Evolutionary conservation across 64 coral and sea anemone genomes (phyloP), one percentile per base, ranked within the genome.

Genomic region (Stichodactyla mertensii): DNA sequence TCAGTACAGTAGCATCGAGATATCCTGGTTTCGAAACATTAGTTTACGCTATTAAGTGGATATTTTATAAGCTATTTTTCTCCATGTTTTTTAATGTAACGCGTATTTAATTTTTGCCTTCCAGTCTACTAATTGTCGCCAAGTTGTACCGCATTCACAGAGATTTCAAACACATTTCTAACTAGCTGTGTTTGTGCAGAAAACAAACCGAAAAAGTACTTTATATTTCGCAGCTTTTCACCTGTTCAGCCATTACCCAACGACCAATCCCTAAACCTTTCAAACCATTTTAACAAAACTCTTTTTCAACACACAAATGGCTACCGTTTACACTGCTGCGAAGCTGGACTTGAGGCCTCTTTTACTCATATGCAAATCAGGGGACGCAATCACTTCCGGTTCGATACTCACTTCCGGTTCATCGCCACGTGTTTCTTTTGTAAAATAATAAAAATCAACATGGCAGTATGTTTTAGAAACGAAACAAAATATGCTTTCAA

Each of bases 231-330:
- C 22, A 31, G 69, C 24, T 74, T 74, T 71, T 74, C 69, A 74
- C 69, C 69, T 74, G 69, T 13, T 74, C 24, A 10, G 69, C 69
- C 69, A 74, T 74, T 74, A 74, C 69, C 69, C 69, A 74, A 74
- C 69, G 27, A 74, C 69, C 69, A 74, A 74, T 74, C 69, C 69
- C 24, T 11, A 74, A 74, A 27, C 69, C 69, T 74, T 74, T 74
- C 69, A 74, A 31, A 74, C 6, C 69, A 74, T 74, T 74, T 74
- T 23, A 74, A 74, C 69, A 74, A 74, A 74, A 74, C 69, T 74
- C 69, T 74, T 74, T 74, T 74, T 74, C 69, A 74, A 74, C 69
- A 74, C 27, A 11, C 11, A 74, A 74, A 74, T 74, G 69, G 69
- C 2, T 2, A 74, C 69, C 69, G 69, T 74, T 74, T 74, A 74